Percentiles rank a stretch among this genome's conserved stretches.
These are phyloP conservation scores for Tenualosa thibaudeaui DNA, from an alignment of 2,797 vertebrate species.

Conservation along the genomic window DNA sequence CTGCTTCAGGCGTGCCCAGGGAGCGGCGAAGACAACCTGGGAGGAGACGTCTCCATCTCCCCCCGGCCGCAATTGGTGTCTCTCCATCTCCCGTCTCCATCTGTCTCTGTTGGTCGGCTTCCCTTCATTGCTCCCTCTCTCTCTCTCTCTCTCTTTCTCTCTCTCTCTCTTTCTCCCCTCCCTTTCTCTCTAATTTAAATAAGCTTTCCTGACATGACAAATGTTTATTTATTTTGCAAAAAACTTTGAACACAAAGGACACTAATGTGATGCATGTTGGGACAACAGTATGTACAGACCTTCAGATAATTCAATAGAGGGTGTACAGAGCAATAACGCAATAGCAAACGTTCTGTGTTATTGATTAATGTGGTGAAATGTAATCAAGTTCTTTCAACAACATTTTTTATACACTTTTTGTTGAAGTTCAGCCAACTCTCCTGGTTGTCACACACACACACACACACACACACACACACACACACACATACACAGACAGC, in stretches of 20 bases:
- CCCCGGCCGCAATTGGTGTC: not conserved
- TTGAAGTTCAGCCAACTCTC: not conserved
- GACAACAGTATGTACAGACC: not conserved
- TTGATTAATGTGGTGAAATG: slow-evolving; percentile 4
- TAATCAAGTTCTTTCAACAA: not conserved
- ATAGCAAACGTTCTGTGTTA: not conserved
- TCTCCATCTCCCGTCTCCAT: slow-evolving; percentile 18
- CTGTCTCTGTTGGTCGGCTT: not conserved
- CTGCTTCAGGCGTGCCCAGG: slow-evolving; percentile 35
- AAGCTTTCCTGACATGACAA: slow-evolving; percentile 27
- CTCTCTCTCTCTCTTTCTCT: not conserved
- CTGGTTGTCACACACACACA: not conserved
- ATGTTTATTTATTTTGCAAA: slow-evolving; percentile 27
- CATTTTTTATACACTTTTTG: not conserved
- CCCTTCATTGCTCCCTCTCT: slow-evolving; percentile 14
- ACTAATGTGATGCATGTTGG: not conserved
- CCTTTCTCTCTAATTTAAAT: slow-evolving; percentile 24
- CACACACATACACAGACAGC: not conserved
- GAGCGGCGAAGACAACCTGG: slow-evolving; percentile 35
- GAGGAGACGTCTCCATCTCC: slow-evolving; percentile 18
- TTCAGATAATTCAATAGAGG: not conserved
- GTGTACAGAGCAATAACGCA: not conserved
- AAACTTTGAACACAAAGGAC: not conserved
- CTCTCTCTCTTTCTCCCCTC: not conserved
- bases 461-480: not conserved